These are phyloP conservation scores for Ischnura elegans DNA, from an alignment of 2,888 invertebrate genomes.

Conservation along the genomic window DNA sequence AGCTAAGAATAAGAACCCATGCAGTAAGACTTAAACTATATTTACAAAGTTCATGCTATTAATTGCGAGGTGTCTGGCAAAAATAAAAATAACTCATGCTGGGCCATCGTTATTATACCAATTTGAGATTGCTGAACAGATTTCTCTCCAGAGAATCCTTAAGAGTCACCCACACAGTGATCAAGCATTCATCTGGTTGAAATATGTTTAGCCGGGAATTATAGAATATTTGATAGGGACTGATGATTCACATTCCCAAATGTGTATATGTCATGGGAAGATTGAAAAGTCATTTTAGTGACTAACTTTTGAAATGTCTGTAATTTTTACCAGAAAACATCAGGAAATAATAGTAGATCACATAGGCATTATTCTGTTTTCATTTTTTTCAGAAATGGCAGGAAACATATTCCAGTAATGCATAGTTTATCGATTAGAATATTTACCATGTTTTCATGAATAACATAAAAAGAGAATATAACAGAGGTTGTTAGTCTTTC, in stretches of 20 bases:
- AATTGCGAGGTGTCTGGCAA: slow-evolving; percentile 56
- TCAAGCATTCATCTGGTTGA: slow-evolving; percentile 31
- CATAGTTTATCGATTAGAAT: neutral
- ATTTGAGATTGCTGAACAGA: neutral
- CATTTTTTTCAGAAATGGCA: neutral
- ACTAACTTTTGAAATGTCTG: too few species aligned
- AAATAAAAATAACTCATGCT: slow-evolving; percentile 58
- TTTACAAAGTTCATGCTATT: slow-evolving; percentile 25
- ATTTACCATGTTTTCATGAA: neutral
- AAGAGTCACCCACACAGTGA: slow-evolving; percentile 18
- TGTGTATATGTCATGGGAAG: neutral
- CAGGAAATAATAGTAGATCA: neutral
- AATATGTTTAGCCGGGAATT: slow-evolving; percentile 3
- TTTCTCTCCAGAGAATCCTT: slow-evolving; percentile 4
- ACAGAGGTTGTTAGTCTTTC: neutral
- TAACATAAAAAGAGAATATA: neutral
- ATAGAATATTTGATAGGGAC: neutral
- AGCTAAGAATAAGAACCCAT: slow-evolving; percentile 76
- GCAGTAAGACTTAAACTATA: slow-evolving; percentile 69
- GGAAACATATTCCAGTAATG: neutral
- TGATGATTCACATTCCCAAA: neutral
- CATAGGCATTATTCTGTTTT: neutral
- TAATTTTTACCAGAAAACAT: neutral
- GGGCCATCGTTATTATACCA: neutral
- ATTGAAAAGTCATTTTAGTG: neutral